phyloP scores from a whole-genome alignment of 2,888 invertebrate species.

The Agrochola lychnidis region DNA sequence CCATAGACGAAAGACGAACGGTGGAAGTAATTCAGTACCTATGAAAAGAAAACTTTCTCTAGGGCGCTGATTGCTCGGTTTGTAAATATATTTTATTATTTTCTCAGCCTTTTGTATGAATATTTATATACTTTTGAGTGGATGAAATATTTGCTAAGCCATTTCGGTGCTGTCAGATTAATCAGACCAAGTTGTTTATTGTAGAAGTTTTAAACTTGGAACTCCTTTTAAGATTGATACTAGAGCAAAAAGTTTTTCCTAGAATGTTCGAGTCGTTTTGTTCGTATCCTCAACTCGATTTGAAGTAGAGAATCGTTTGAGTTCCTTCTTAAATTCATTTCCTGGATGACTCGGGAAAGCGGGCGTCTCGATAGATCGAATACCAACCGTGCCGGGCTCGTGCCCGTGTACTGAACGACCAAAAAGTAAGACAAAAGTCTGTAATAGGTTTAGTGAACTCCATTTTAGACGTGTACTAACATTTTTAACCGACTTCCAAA shows the following conservation, averaged over 20 bases:
- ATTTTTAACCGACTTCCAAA: too few relatives aligned
- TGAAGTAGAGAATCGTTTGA: constrained; percentile 55
- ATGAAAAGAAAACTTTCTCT: constrained; percentile 62
- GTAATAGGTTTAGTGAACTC: constrained; percentile 53
- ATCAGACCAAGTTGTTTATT: constrained; percentile 16
- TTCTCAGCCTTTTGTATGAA: constrained; percentile 10
- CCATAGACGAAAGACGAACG: constrained; percentile 50
- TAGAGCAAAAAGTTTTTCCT: constrained; percentile 47
- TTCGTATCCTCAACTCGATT: constrained; percentile 56
- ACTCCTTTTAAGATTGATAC: constrained; percentile 11
- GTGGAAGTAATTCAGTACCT: constrained; percentile 55
- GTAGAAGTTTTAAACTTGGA: constrained; percentile 18
- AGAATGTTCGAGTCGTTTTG: constrained; percentile 42
- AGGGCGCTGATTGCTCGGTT: constrained; percentile 56
- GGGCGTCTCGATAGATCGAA: constrained; percentile 65
- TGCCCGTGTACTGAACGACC: constrained; percentile 36
- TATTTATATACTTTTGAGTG: constrained; percentile 15
- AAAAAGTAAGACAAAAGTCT: constrained; percentile 62
- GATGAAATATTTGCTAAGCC: background rate
- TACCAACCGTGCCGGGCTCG: constrained; percentile 54
- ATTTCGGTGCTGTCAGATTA: constrained; percentile 14
- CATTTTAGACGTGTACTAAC: constrained; percentile 42
- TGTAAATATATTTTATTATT: constrained; percentile 41
- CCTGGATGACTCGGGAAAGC: constrained; percentile 67
- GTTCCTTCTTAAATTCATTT: constrained; percentile 75